Evolutionary conservation across 2,888 invertebrate genomes (phyloP).

Genomic region (Tortrix viridana): DNA sequence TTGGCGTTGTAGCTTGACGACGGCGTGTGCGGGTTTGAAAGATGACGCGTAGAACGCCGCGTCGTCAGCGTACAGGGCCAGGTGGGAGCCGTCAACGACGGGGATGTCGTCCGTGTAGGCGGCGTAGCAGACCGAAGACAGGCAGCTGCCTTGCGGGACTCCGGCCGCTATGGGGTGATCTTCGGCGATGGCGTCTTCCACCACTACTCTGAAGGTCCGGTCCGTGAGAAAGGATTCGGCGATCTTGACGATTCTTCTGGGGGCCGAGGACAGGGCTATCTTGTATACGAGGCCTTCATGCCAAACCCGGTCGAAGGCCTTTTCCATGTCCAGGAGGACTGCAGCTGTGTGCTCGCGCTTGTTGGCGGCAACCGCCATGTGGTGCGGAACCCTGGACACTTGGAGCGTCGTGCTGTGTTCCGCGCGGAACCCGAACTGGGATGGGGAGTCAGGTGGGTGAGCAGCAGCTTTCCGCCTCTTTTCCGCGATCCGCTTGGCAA

Average conservation of each 20-base stretch:
- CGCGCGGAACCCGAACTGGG: too few species aligned
- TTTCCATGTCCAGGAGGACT: slow-evolving; percentile 49
- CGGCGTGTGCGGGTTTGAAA: too few species aligned
- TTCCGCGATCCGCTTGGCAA: too few species aligned
- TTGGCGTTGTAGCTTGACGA: too few species aligned
- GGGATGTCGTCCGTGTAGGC: slow-evolving; percentile 41
- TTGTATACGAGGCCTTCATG: slow-evolving; percentile 48
- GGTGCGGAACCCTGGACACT: slow-evolving; percentile 45
- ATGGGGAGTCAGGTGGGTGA: too few species aligned
- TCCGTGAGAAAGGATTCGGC: slow-evolving; percentile 41
- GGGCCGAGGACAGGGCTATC: slow-evolving; percentile 32
- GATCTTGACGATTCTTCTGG: slow-evolving; percentile 25
- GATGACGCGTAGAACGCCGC: too few species aligned
- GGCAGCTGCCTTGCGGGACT: too few species aligned
- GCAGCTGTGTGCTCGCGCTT: slow-evolving; percentile 35
- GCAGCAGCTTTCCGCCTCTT: too few species aligned
- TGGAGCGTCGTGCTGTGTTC: slow-evolving; percentile 23
- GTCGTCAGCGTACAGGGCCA: too few species aligned
- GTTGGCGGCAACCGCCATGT: slow-evolving; percentile 38
- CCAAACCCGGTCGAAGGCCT: slow-evolving; percentile 52
- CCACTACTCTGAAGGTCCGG: too few species aligned
- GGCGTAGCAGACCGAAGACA: slow-evolving; percentile 38
- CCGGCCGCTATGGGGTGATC: too few species aligned
- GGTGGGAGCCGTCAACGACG: not conserved
- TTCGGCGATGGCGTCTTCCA: too few species aligned